Conservation (phyloP, 2,888 invertebrate genomes). For the Operophtera brumata region DNA sequence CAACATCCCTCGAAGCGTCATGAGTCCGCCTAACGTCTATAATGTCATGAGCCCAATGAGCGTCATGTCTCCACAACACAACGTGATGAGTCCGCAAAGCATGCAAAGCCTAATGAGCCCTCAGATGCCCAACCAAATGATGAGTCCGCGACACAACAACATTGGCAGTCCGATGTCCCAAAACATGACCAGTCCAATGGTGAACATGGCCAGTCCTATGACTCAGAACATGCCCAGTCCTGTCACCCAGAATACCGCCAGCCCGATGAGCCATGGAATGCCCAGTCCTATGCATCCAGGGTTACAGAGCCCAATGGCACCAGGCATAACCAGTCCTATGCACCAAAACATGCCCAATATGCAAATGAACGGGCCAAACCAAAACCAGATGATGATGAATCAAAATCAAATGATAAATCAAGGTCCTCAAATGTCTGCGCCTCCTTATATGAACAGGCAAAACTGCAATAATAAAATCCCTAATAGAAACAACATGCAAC, state of each 20-base stretch:
- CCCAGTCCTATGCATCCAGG: slow-evolving; percentile 73
- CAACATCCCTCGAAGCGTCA: slow-evolving; percentile 62
- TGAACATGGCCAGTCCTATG: slow-evolving; percentile 63
- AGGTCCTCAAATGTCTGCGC: slow-evolving; percentile 44
- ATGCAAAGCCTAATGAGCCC: slow-evolving; percentile 73
- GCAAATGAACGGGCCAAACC: slow-evolving; percentile 60
- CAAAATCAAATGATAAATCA: slow-evolving; percentile 51
- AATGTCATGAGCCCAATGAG: slow-evolving; percentile 69
- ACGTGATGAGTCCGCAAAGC: slow-evolving; percentile 68
- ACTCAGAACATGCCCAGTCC: slow-evolving; percentile 61
- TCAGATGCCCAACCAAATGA: slow-evolving; percentile 73
- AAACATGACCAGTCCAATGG: slow-evolving; percentile 65
- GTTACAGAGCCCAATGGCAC: slow-evolving; percentile 69
- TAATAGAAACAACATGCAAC: slow-evolving; percentile 47
- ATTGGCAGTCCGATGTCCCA: slow-evolving; percentile 60
- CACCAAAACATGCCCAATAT: slow-evolving; percentile 69
- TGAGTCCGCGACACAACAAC: slow-evolving; percentile 70
- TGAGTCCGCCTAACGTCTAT: slow-evolving; percentile 53
- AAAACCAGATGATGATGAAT: slow-evolving; percentile 60
- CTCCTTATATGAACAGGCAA: slow-evolving; percentile 55
- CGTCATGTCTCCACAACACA: slow-evolving; percentile 48
- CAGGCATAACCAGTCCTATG: slow-evolving; percentile 68
- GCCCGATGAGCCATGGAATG: slow-evolving; percentile 72
- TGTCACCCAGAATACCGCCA: slow-evolving; percentile 65
- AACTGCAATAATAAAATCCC: slow-evolving; percentile 59